Conservation (phyloP, 2,113 vertebrate genomes). For the Cololabis saira region DNA sequence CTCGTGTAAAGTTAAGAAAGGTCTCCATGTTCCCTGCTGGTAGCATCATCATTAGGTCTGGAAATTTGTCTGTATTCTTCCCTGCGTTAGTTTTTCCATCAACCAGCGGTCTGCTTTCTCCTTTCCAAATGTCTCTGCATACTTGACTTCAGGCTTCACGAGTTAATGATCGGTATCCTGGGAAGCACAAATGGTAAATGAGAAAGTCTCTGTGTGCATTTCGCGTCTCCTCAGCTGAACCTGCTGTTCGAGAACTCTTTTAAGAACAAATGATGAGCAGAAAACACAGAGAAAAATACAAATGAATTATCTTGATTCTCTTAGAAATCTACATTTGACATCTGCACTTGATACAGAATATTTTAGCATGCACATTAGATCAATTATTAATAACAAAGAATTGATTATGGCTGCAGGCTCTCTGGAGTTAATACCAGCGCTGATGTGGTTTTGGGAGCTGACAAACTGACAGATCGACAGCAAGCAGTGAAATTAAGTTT, state of each 20-base stretch:
- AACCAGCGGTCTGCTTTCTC: conserved; percentile 2
- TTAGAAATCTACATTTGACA: conserved; percentile 58
- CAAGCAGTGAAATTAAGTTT: conserved; percentile 43
- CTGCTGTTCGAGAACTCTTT: conserved; percentile 15
- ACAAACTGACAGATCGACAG: conserved; percentile 55
- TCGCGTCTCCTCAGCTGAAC: conserved; percentile 14
- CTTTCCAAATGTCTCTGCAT: conserved; percentile 16
- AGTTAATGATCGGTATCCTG: conserved; percentile 59
- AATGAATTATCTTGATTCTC: conserved; percentile 40
- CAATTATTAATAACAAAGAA: conserved; percentile 71
- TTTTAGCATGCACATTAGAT: conserved; percentile 44
- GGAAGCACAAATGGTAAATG: conserved; percentile 2
- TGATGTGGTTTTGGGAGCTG: conserved; percentile 51
- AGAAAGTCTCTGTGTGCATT: not conserved
- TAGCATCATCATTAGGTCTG: conserved; percentile 44
- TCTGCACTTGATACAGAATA: conserved; percentile 68
- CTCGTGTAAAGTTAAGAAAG: conserved; percentile 21
- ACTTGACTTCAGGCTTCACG: conserved; percentile 55
- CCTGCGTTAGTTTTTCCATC: not conserved
- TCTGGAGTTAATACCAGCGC: conserved; percentile 49
- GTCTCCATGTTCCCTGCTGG: conserved; percentile 41
- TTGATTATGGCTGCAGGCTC: conserved; percentile 60
- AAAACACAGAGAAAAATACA: conserved; percentile 53
- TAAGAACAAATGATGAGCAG: conserved; percentile 29
- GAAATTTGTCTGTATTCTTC: conserved; percentile 22